Percentiles rank a stretch among this genome's conserved stretches.
Evolutionary conservation across 2,888 invertebrate genomes (phyloP).

Genomic region (Druceiella hillmani): DNA sequence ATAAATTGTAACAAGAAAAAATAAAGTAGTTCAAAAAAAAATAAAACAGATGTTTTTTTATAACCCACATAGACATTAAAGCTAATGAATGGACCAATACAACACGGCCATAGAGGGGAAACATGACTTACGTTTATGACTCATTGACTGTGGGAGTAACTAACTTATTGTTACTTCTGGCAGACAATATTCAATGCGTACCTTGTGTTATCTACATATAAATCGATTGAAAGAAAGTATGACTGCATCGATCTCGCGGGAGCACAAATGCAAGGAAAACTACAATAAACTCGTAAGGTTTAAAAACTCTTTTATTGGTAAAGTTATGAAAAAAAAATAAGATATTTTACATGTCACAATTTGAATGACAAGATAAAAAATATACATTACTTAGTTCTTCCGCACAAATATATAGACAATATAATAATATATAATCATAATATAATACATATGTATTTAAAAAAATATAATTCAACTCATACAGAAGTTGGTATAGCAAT

Average conservation of each 20-base stretch:
- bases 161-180: too few species aligned
- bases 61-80: too few species aligned
- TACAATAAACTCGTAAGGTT: conserved; percentile 26
- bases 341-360: conserved; percentile 52
- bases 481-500: conserved; percentile 51
- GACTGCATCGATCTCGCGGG: neutral
- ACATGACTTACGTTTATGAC: too few species aligned
- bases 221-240: neutral
- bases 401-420: conserved; percentile 50
- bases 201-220: neutral
- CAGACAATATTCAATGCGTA: too few species aligned
- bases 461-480: conserved; percentile 52
- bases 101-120: too few species aligned
- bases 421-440: too few species aligned
- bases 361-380: conserved; percentile 49
- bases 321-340: conserved; percentile 49
- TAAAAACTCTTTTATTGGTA: conserved; percentile 53
- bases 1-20: too few species aligned
- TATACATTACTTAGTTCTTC: conserved; percentile 46
- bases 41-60: too few species aligned
- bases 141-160: too few species aligned
- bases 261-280: conserved; percentile 23
- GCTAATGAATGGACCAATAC: too few species aligned
- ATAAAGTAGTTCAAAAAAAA: too few species aligned
- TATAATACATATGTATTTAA: too few species aligned